Percentiles rank a stretch among this genome's conserved stretches.
These are phyloP conservation scores for Patiria pectinifera DNA, from an alignment of 53 echinoderm and acorn worm species.

Conservation along the genomic window DNA sequence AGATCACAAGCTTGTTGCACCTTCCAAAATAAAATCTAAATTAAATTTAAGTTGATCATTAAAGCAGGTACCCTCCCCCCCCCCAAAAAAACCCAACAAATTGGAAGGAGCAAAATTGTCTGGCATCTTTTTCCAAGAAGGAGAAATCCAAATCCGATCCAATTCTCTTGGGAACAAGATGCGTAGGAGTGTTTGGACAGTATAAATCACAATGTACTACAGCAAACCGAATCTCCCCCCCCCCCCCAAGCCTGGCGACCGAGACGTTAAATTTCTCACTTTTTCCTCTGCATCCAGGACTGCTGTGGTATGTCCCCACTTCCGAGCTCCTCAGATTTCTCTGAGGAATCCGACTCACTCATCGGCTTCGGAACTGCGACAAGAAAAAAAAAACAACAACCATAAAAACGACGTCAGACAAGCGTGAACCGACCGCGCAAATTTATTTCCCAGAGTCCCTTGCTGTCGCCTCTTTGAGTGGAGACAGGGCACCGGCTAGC, in stretches of 20 bases:
- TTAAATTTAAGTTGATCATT: too few species aligned
- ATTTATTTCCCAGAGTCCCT: slow-evolving; percentile 23
- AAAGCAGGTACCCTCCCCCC: too few species aligned
- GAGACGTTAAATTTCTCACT: slow-evolving; percentile 60
- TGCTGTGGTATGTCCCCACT: slow-evolving; percentile 91
- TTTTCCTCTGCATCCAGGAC: slow-evolving; percentile 90
- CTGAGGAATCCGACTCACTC: slow-evolving; percentile 94
- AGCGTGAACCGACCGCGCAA: slow-evolving; percentile 22
- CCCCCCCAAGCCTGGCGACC: not conserved
- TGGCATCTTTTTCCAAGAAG: too few species aligned
- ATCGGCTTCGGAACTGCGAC: slow-evolving; percentile 88
- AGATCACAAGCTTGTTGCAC: too few species aligned
- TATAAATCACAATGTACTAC: too few species aligned
- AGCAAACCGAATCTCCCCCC: not conserved
- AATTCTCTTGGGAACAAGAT: too few species aligned
- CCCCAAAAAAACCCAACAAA: too few species aligned
- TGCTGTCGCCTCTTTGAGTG: not conserved
- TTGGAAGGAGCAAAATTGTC: too few species aligned
- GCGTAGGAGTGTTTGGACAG: too few species aligned
- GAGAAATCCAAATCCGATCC: too few species aligned
- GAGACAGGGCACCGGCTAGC: not conserved
- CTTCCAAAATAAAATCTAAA: too few species aligned
- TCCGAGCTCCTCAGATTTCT: slow-evolving; percentile 95
- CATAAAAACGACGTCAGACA: slow-evolving; percentile 26
- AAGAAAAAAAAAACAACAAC: not conserved